Base-by-base conservation (phyloP, 64 coral and sea anemone species). In the Catalaphyllia jardinei region DNA sequence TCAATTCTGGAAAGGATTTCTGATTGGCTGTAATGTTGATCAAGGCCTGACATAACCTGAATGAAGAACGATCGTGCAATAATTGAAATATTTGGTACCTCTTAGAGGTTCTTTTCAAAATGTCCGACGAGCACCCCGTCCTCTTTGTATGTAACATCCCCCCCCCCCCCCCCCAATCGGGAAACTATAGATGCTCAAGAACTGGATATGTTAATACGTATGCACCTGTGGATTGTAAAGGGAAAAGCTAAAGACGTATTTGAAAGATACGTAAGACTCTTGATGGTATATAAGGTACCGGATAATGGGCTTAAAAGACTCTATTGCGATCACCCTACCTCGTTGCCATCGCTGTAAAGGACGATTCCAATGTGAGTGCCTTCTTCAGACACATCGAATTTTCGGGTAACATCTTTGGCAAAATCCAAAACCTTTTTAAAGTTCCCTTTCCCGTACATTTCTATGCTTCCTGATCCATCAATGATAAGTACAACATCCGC, bases 381-480 rank as follows among this genome's bases (percentile, higher is more conserved):
- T 13, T 69, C 82, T 62, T 84, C 87, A 15, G 87, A 90, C 5
- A 94, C 71, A 54, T 94, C 89, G 69, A 94, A 90, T 9, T 79
- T 83, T 73, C 46, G 35, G 28, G 55, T 35, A 18, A 94, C 2
- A 12, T 81, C 76, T 78, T 79, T 86, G 27, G 80, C 75, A 75
- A 94, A 94, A 4, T 27, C 24, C 20, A 90, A 57, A 33, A 81
- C 82, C 16, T 88, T 88, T 55, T 87, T 78, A 57, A 91, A 94
- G 20, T 90, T 94, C 11, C 74, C 88, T 60, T 55, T 79, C 2
- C 80, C 88, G 2, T 29, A 24, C 10, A 60, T 50, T 88, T 93
- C 91, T 33, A 94, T 87, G 81, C 88, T 90, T 51, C 88, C 88
- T 29, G 93, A 94, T 29, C 93, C 93, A 90, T 94, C 93, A 61